Percentiles rank a stretch among this genome's conserved stretches.
These are phyloP conservation scores for Sebastes alutus DNA, from an alignment of 2,797 vertebrate genomes.

Conservation along the genomic window DNA sequence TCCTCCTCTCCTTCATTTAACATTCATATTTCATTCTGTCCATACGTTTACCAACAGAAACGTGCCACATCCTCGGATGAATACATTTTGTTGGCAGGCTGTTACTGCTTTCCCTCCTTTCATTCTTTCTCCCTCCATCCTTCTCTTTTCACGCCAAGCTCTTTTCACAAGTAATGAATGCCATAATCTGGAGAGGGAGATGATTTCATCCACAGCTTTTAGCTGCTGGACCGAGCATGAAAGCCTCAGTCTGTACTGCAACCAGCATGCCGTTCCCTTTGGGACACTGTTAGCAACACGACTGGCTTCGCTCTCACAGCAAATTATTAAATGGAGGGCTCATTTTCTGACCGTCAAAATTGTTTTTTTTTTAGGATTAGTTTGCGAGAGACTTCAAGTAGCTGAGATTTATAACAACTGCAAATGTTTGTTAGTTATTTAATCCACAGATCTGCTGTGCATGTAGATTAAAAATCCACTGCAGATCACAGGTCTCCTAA, in stretches of 20 bases:
- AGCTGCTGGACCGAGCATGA: constrained; percentile 60
- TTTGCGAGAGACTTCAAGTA: background rate
- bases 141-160: constrained; percentile 27
- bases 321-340: constrained; percentile 31
- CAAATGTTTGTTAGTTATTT: background rate
- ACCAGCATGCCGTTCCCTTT: constrained; percentile 34
- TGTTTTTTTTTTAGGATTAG: background rate
- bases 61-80: background rate
- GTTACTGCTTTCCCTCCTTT: constrained; percentile 2
- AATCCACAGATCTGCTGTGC: background rate
- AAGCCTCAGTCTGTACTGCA: constrained; percentile 40
- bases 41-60: constrained; percentile 11
- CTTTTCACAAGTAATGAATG: constrained; percentile 67
- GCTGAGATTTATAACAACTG: background rate
- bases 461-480: background rate
- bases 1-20: background rate
- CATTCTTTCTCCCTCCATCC: constrained; percentile 1
- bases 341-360: constrained; percentile 19
- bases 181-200: constrained; percentile 59
- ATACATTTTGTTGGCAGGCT: constrained; percentile 28
- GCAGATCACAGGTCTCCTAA: background rate
- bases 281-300: constrained; percentile 48
- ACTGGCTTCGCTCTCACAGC: constrained; percentile 33
- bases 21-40: background rate
- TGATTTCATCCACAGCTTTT: constrained; percentile 62